Conservation (phyloP, 2,797 vertebrate genomes). For the Rallus crepitans region DNA sequence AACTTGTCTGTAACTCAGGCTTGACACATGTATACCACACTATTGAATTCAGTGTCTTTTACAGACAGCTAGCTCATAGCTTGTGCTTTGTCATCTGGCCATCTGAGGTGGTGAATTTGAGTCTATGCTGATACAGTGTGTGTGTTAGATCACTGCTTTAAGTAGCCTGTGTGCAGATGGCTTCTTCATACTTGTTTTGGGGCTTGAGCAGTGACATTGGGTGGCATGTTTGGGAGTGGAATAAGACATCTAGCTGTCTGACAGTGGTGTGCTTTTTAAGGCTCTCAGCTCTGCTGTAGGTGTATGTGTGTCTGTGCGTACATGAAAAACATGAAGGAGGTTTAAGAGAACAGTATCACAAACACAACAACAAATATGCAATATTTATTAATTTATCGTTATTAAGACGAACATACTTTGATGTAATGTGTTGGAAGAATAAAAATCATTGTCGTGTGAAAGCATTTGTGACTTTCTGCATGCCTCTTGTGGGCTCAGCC, state of each 20-base stretch:
- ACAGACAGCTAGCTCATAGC: background rate
- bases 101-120: background rate
- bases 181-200: background rate
- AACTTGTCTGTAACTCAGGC: background rate
- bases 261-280: background rate
- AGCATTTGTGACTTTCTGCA: rapidly evolving
- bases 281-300: background rate
- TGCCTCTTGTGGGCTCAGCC: background rate
- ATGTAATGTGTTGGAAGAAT: background rate
- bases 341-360: background rate
- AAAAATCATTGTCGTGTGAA: background rate
- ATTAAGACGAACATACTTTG: background rate
- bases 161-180: background rate
- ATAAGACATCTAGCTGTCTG: rapidly evolving
- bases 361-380: background rate
- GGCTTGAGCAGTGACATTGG: background rate
- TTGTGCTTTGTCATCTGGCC: rapidly evolving
- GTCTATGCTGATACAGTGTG: rapidly evolving
- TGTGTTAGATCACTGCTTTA: rapidly evolving
- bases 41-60: rapidly evolving
- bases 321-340: rapidly evolving
- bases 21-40: background rate
- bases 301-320: rapidly evolving
- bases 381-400: background rate
- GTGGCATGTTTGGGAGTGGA: too few relatives aligned